Evolutionary conservation across 2,113 vertebrate genomes (phyloP), one percentile per base, ranked within the genome.

Genomic region (Gallinago media): DNA sequence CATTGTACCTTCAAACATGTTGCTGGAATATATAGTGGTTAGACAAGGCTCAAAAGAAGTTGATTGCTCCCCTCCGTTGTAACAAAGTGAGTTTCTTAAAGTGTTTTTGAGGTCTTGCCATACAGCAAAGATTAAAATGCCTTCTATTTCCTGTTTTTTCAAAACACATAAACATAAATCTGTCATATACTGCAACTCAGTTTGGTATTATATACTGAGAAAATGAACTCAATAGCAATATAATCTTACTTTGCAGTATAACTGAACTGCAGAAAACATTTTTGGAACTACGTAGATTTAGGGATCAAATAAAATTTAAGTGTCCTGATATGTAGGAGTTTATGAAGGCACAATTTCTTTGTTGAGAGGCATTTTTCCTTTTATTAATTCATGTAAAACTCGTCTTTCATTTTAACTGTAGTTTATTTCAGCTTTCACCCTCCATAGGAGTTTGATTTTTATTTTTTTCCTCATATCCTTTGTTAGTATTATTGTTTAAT

Each of bases 231-330:
- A 95, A 63, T 96, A 98, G 95, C 97, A 96, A 97, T 97, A 98
- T 97, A 97, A 97, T 98, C 97, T 97, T 97, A 97, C 97, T 98
- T 98, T 98, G 93, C 95, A 98, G 97, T 98, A 97, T 97, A 98
- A 97, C 97, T 89, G 95, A 98, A 97, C 96, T 96, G 63, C 34
- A 97, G 91, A 97, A 97, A 97, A 96, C 95, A 97, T 96, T 97
- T 97, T 82, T 93, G 92, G 78, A 98, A 97, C 96, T 97, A 97
- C 71, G 9, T 79, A 97, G 93, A 93, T 96, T 96, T 96, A 96
- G 93, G 83, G 72, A 98, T 96, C 96, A 97, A 98, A 98, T 98
- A 98, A 98, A 98, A 97, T 96, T 95, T 98, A 97, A 97, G 84
- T 97, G 96, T 95, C 74, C 29, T 91, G 96, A 97, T 97, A 97